These are phyloP conservation scores for Corydoras sp. DNA, from an alignment of 2,113 vertebrate genomes.

Conservation along the genomic window DNA sequence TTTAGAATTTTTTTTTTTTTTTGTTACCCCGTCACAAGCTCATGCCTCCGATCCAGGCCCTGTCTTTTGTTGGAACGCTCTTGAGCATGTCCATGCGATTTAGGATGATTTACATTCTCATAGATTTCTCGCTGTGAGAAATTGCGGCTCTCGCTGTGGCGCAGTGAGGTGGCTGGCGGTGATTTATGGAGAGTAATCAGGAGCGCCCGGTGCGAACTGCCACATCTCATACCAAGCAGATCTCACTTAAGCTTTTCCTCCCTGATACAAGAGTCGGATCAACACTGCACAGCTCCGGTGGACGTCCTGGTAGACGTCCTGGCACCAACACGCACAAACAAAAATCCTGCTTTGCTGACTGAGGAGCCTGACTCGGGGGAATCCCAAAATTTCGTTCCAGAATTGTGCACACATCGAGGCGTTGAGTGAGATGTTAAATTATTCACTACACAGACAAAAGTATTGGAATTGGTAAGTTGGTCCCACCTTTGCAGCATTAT, in stretches of 20 bases:
- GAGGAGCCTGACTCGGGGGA: not conserved
- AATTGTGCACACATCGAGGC: constrained; percentile 11
- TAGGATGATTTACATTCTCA: constrained; percentile 21
- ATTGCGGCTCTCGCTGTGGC: constrained; percentile 8
- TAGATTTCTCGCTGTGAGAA: constrained; percentile 7
- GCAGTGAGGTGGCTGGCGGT: constrained; percentile 22
- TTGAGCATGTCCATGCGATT: not conserved
- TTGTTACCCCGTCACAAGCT: not conserved
- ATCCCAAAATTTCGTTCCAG: constrained; percentile 4
- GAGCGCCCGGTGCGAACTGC: constrained; percentile 11
- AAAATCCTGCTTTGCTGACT: not conserved
- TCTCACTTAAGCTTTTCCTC: constrained; percentile 8
- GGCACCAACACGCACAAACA: too few species aligned
- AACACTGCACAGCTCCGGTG: too few species aligned
- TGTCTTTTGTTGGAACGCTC: not conserved
- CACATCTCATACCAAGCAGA: constrained; percentile 18
- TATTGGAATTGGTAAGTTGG: too few species aligned
- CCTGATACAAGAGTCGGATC: not conserved
- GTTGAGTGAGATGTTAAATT: too few species aligned
- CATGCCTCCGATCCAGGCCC: not conserved
- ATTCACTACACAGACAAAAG: too few species aligned
- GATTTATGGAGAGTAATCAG: constrained; percentile 35
- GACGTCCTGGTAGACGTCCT: too few species aligned
- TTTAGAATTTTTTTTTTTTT: too few species aligned
- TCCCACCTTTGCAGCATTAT: too few species aligned